Conservation (phyloP, 2,113 vertebrate species). For the Tauraco erythrolophus region DNA sequence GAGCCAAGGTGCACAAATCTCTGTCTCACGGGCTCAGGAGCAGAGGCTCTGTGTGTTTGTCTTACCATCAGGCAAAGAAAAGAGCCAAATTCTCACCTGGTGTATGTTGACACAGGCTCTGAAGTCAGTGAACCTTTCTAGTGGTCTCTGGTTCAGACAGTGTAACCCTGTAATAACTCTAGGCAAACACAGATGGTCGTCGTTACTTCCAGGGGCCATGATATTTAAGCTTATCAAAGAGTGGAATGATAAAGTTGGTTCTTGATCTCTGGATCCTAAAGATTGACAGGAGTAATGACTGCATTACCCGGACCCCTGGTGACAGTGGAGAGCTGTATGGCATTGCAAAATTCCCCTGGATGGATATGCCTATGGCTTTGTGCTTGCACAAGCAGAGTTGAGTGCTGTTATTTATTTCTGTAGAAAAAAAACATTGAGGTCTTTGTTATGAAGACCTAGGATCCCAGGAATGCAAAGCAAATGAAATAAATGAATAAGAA, state of each 20-base stretch:
- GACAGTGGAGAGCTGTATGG: not conserved
- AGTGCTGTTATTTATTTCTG: not conserved
- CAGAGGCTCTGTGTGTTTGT: not conserved
- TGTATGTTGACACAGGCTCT: slow-evolving; percentile 1
- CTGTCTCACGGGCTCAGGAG: not conserved
- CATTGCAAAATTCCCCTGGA: not conserved
- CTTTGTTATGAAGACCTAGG: not conserved
- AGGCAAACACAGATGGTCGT: not conserved
- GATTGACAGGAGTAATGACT: not conserved
- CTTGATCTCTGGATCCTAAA: not conserved
- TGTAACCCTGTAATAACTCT: not conserved
- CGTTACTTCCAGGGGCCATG: not conserved
- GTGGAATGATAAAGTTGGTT: not conserved
- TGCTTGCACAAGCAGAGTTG: not conserved
- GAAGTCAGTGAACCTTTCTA: not conserved
- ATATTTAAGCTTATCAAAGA: not conserved
- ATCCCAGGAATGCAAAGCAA: not conserved
- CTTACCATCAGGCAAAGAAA: not conserved
- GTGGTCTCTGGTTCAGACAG: not conserved
- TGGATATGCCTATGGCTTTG: not conserved
- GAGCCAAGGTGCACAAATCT: not conserved
- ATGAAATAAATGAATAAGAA: not conserved
- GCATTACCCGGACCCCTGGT: not conserved
- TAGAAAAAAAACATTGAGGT: not conserved
- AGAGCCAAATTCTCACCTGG: not conserved